phyloP scores from a whole-genome alignment of 30 jellyfish, hydroid and myxozoan genomes.

The Aurelia aurita region DNA sequence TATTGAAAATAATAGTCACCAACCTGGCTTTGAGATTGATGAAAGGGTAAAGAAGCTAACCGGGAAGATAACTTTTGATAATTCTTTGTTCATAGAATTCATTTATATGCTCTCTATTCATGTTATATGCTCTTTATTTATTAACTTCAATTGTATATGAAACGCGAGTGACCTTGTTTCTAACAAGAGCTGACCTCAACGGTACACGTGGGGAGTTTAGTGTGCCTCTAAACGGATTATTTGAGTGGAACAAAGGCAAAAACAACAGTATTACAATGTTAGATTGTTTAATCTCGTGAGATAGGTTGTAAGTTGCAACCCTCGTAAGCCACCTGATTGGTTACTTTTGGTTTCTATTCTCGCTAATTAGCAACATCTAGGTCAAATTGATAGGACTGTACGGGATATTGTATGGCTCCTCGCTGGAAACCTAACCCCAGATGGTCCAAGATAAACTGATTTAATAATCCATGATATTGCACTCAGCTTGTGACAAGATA shows the following conservation, averaged over 20 bases:
- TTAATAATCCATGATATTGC: background rate
- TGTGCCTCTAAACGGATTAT: constrained; percentile 47
- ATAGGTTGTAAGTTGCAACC: constrained; percentile 19
- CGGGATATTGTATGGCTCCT: constrained; percentile 1
- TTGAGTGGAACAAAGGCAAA: constrained; percentile 5
- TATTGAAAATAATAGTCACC: no score
- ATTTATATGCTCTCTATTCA: no score
- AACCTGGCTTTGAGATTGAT: no score
- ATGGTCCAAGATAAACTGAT: no score
- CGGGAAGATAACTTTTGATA: no score
- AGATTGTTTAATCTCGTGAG: constrained; percentile 2
- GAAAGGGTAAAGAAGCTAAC: no score
- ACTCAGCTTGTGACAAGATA: background rate
- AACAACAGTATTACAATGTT: constrained; percentile 2
- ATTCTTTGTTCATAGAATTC: no score
- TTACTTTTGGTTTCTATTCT: background rate
- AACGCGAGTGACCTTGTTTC: no score
- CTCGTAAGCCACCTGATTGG: constrained; percentile 37
- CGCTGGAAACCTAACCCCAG: background rate
- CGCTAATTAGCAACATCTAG: constrained; percentile 16
- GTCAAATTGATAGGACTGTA: constrained; percentile 29
- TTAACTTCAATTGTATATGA: no score
- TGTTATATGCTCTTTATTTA: no score
- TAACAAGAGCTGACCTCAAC: constrained; percentile 32
- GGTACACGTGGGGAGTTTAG: constrained; percentile 46